Evolutionary conservation across 1,140 invertebrate species (phyloP).

Genomic region (Pseudachorutes palmiensis): DNA sequence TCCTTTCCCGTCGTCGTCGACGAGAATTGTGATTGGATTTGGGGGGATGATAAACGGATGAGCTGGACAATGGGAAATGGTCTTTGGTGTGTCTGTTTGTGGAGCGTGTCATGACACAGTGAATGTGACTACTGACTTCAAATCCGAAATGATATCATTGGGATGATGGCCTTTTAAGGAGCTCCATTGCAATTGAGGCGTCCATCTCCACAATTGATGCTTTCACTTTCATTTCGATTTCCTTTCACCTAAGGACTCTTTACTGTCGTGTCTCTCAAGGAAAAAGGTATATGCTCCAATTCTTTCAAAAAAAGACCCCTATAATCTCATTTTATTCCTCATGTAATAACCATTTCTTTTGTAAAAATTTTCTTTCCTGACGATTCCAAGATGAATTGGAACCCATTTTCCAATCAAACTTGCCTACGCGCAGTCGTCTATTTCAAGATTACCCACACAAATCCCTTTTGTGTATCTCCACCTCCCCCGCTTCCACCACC

Average conservation of each 20-base stretch:
- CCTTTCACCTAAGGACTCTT: neutral
- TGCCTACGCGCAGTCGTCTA: too few species aligned
- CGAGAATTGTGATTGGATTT: neutral
- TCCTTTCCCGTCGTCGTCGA: too few species aligned
- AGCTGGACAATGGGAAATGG: too few species aligned
- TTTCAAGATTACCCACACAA: too few species aligned
- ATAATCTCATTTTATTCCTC: neutral
- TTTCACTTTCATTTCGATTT: neutral
- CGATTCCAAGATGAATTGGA: neutral
- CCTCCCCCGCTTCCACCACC: too few species aligned
- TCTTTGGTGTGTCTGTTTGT: too few species aligned
- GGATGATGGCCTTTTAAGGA: neutral
- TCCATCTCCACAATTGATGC: neutral
- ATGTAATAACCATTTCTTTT: conserved; percentile 2
- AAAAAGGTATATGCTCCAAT: neutral
- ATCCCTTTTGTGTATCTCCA: too few species aligned
- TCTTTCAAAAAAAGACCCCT: neutral
- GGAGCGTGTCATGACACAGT: too few species aligned
- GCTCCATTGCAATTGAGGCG: neutral
- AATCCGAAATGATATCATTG: too few species aligned
- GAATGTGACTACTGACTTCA: too few species aligned
- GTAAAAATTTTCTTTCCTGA: neutral
- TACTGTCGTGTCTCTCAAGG: too few species aligned
- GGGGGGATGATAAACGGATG: neutral
- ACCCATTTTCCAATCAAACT: too few species aligned